Percentiles rank a stretch among this genome's conserved stretches.
Evolutionary conservation across 2,888 invertebrate species (phyloP).

Genomic region (Polydrusus pterygomalis): DNA sequence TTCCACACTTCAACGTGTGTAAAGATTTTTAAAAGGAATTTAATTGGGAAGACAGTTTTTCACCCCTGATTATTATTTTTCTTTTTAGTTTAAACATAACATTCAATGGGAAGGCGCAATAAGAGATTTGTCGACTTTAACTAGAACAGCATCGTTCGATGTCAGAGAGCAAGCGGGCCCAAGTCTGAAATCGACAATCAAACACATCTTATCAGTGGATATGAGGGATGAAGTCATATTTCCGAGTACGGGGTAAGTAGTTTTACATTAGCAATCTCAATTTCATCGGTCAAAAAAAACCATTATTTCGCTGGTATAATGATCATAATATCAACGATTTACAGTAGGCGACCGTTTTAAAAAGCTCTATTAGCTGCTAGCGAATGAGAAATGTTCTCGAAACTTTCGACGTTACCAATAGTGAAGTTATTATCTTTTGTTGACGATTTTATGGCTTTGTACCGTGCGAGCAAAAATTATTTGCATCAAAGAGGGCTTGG

Average conservation of each 20-base stretch:
- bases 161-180: conserved; percentile 94
- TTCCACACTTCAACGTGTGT: no score
- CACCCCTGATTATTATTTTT: background rate
- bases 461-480: no score
- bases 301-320: no score
- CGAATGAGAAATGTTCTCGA: no score
- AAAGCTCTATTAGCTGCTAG: no score
- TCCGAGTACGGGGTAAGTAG: conserved; percentile 79
- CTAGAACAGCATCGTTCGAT: conserved; percentile 85
- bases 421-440: no score
- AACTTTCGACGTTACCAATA: no score
- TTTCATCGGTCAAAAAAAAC: no score
- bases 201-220: conserved; percentile 87
- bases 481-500: no score
- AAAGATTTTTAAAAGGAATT: background rate
- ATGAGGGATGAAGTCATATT: conserved; percentile 87
- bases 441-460: no score
- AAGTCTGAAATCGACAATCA: conserved; percentile 89
- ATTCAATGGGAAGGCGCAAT: conserved; percentile 92
- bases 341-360: no score
- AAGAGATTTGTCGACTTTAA: conserved; percentile 84
- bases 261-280: background rate
- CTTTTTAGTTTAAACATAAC: conserved; percentile 82
- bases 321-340: no score
- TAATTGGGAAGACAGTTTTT: background rate